Percentiles rank a stretch among this genome's conserved stretches.
Conservation (phyloP, 2,888 invertebrate genomes). For the Xestia ashworthii region DNA sequence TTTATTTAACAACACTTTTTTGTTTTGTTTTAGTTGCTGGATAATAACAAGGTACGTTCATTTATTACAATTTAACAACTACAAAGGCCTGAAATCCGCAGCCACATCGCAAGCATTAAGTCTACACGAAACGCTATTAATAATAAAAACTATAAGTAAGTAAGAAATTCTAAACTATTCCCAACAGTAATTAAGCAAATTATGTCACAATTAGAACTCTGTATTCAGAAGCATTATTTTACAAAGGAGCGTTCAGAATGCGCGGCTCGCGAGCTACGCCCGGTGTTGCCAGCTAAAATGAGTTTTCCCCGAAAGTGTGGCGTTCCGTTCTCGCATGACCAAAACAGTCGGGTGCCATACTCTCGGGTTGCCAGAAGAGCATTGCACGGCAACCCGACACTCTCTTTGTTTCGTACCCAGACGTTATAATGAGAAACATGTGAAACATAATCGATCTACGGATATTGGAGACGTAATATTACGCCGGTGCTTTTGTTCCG, state of each 20-base stretch:
- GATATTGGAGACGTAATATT: constrained; percentile 85
- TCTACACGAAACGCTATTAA: constrained; percentile 24
- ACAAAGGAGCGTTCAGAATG: constrained; percentile 72
- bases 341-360: constrained; percentile 77
- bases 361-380: constrained; percentile 81
- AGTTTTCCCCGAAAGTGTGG: constrained; percentile 81
- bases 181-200: constrained; percentile 49
- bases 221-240: constrained; percentile 71
- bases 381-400: constrained; percentile 84
- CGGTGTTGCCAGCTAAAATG: constrained; percentile 78
- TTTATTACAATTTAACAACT: constrained; percentile 1
- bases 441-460: constrained; percentile 87
- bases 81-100: constrained; percentile 16
- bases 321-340: constrained; percentile 83
- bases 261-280: constrained; percentile 58
- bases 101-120: constrained; percentile 7
- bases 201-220: constrained; percentile 60
- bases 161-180: constrained; percentile 41
- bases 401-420: constrained; percentile 87
- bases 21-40: constrained; percentile 63
- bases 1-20: constrained; percentile 26
- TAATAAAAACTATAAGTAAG: constrained; percentile 40
- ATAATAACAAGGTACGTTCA: constrained; percentile 57
- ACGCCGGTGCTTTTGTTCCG: constrained; percentile 79
- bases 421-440: constrained; percentile 89